Percentiles rank a stretch among this genome's conserved stretches.
phyloP scores from a whole-genome alignment of 30 jellyfish, hydroid and myxozoan genomes.

The Pseudorhiza aurosa region DNA sequence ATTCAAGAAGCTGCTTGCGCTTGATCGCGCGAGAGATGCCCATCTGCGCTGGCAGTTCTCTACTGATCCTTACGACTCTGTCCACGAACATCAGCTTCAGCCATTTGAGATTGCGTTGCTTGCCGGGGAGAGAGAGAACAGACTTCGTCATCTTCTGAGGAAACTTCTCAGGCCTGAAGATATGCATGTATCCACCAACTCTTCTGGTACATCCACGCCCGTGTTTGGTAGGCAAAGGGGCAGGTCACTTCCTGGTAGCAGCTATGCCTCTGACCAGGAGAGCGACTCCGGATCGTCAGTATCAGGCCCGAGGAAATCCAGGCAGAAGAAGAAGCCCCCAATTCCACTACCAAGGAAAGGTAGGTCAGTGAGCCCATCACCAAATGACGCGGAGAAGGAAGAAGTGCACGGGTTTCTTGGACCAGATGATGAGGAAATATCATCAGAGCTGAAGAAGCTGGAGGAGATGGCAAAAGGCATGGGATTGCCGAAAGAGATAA shows the following conservation, averaged over 20 bases:
- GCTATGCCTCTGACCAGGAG: conserved; percentile 65
- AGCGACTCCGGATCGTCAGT: conserved; percentile 67
- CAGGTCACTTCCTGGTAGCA: conserved; percentile 56
- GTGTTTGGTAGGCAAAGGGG: conserved; percentile 50
- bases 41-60: conserved; percentile 98
- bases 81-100: conserved; percentile 90
- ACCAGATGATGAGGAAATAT: conserved; percentile 57
- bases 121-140: conserved; percentile 72
- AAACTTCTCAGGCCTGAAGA: conserved; percentile 53
- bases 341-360: conserved; percentile 86
- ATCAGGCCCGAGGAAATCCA: conserved; percentile 36
- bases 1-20: conserved; percentile 86
- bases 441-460: conserved; percentile 49
- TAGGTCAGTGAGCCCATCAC: conserved; percentile 79
- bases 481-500: conserved; percentile 62
- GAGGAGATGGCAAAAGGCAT: conserved; percentile 62
- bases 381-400: conserved; percentile 18
- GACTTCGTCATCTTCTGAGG: conserved; percentile 57
- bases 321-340: conserved; percentile 74
- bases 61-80: conserved; percentile 94
- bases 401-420: conserved; percentile 61
- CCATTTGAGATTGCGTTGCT: conserved; percentile 91
- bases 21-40: conserved; percentile 96
- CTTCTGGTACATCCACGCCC: conserved; percentile 67
- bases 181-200: conserved; percentile 38